These are phyloP conservation scores for Gymnothorax reevesii DNA, from an alignment of 2,797 vertebrate genomes.

Conservation along the genomic window DNA sequence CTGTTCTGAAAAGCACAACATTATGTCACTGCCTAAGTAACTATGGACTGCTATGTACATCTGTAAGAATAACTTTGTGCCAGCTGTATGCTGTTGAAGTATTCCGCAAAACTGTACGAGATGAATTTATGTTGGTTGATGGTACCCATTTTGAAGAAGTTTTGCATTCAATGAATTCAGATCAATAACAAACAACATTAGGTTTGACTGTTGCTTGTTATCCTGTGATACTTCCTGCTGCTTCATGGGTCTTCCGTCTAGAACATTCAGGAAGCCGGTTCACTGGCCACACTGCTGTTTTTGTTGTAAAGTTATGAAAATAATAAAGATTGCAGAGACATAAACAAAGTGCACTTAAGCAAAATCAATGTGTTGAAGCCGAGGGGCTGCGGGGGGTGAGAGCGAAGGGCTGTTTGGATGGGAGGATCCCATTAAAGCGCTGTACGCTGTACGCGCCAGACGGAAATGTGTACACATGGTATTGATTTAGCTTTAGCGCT, in stretches of 20 bases:
- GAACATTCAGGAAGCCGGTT: not conserved
- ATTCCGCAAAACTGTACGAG: not conserved
- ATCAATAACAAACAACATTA: not conserved
- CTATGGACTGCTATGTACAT: not conserved
- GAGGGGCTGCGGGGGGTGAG: not conserved
- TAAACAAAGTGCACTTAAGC: not conserved
- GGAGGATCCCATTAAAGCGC: not conserved
- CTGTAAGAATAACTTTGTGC: not conserved
- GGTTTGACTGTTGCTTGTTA: not conserved
- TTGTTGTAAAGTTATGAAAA: not conserved
- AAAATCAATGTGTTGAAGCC: not conserved
- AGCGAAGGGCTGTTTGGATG: not conserved
- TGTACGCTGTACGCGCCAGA: not conserved
- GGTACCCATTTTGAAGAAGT: not conserved
- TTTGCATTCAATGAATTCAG: not conserved
- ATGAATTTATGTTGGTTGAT: not conserved
- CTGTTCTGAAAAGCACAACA: no score
- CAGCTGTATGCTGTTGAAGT: not conserved
- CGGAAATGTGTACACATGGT: slow-evolving; percentile 5
- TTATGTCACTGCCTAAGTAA: no score
- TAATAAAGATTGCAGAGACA: not conserved
- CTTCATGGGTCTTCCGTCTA: not conserved
- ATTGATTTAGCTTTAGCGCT: slow-evolving; percentile 4
- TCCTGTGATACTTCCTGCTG: not conserved
- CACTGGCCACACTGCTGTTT: not conserved